Percentiles rank a stretch among this genome's conserved stretches.
phyloP scores from a whole-genome alignment of 2,797 vertebrate genomes.

The Bucorvus abyssinicus region DNA sequence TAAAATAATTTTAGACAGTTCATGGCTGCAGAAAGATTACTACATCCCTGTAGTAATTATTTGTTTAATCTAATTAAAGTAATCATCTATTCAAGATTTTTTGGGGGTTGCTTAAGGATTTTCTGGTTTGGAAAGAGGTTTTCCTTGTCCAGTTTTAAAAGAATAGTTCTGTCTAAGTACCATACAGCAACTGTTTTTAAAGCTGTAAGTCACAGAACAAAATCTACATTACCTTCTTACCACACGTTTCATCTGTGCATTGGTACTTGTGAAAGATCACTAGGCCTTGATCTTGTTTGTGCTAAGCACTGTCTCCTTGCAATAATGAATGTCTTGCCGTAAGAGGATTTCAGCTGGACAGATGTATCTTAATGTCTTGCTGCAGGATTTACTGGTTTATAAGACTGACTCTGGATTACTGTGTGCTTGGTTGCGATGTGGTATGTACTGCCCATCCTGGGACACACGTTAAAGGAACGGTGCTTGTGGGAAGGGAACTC shows the following conservation, averaged over 20 bases:
- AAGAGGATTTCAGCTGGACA: slow-evolving; percentile 67
- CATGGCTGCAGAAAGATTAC: background rate
- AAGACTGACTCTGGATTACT: slow-evolving; percentile 35
- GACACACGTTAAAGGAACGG: background rate
- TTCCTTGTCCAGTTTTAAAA: background rate
- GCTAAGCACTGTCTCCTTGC: background rate
- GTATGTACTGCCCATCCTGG: background rate
- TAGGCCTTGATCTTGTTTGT: slow-evolving; percentile 36
- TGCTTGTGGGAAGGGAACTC: background rate
- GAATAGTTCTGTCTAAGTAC: background rate
- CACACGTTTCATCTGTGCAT: background rate
- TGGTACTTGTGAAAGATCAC: slow-evolving; percentile 32
- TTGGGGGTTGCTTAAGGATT: background rate
- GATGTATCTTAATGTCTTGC: slow-evolving; percentile 61
- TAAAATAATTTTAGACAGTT: background rate
- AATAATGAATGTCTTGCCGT: slow-evolving; percentile 41
- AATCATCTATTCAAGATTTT: background rate
- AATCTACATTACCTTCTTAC: background rate
- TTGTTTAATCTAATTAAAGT: background rate
- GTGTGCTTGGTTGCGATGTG: background rate
- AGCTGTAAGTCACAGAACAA: background rate
- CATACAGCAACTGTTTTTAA: background rate
- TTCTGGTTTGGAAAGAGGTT: background rate
- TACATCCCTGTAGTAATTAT: background rate
- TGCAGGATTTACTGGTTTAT: slow-evolving; percentile 60